Base-by-base conservation (phyloP, 2,113 vertebrate species). In the Rhinoptilus africanus region DNA sequence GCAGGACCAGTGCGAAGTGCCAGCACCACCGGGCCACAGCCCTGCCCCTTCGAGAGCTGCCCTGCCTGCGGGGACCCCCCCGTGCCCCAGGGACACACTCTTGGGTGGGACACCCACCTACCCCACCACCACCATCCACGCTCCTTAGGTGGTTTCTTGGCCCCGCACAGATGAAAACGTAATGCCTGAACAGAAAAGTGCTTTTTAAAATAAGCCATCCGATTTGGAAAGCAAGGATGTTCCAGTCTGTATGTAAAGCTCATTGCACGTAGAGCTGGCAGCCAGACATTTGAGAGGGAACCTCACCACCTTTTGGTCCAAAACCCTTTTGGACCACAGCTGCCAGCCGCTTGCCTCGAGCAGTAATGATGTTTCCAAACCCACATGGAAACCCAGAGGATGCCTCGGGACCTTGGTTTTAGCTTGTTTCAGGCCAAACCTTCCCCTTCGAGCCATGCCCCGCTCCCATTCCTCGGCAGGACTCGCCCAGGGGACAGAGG, bases 401-500 rank as follows among this genome's bases (percentile, higher is more conserved):
- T 26, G 53, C 54, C 67, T 85, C 20, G 3, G 18, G 47, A 71
- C 43, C 27, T 78, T 3, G 0, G 30, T 30, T 72, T 87, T 45
- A 59, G 60, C 41, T 82, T 39, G 16, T 41, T 84, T 66, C 6
- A 22, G 56, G n/a, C 48, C 51, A 72, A 54, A 51, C 34, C 34
- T 47, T 54, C 53, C 43, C 20, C 80, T 73, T 2, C 0, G 19
- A 80, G 67, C 0, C 2, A 60, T 37, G 71, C 15, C 21, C 14
- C 1, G 0, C 54, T 74, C 50, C 16, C 56, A 1, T 28, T 22
- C n/a, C 41, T 69, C 1, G 0, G 71, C 26, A 48, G 50, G 56
- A 64, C 11, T 21, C 60, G 76, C 39, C 12, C 53, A 26, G 35
- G 69, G 37, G 8, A 16, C 8, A 14, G 30, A 26, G 22, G 5